These are phyloP conservation scores for Rhysida immarginata DNA, from an alignment of 1,140 invertebrate genomes.

Conservation along the genomic window DNA sequence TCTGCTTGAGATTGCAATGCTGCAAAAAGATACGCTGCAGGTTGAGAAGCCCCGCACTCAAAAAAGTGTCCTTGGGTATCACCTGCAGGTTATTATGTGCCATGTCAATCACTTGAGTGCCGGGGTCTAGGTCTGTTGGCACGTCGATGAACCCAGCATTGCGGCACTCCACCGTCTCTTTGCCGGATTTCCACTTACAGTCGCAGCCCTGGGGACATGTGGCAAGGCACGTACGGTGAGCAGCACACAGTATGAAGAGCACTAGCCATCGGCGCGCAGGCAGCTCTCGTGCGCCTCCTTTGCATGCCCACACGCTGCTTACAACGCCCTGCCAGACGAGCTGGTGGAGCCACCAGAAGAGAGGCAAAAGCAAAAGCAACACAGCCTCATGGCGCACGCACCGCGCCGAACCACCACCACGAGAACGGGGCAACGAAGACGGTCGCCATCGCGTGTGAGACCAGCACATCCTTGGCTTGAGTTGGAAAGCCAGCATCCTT, in stretches of 20 bases:
- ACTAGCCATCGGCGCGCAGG: not conserved
- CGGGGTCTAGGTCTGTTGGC: slow-evolving; percentile 62
- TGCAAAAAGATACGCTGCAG: slow-evolving; percentile 68
- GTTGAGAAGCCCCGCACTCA: slow-evolving; percentile 59
- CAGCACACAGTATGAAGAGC: not conserved
- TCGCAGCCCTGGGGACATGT: slow-evolving; percentile 54
- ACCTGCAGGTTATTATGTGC: slow-evolving; percentile 71
- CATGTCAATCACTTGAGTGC: slow-evolving; percentile 76
- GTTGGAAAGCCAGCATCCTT: no score
- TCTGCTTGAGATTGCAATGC: slow-evolving; percentile 63
- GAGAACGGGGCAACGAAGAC: no score
- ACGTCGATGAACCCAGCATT: slow-evolving; percentile 61
- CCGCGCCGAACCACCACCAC: no score
- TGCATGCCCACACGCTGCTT: no score
- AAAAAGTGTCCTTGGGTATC: slow-evolving; percentile 61
- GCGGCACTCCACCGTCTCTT: slow-evolving; percentile 74
- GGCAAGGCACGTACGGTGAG: slow-evolving; percentile 4
- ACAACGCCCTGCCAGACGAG: no score
- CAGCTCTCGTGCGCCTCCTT: no score
- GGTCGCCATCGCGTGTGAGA: no score
- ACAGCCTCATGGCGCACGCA: no score
- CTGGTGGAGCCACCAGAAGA: no score
- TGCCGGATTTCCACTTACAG: slow-evolving; percentile 84
- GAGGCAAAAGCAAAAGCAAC: no score
- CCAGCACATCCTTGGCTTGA: no score